Evolutionary conservation across 2,888 invertebrate species (phyloP), one percentile per base, ranked within the genome.

Genomic region (Acleris literana): DNA sequence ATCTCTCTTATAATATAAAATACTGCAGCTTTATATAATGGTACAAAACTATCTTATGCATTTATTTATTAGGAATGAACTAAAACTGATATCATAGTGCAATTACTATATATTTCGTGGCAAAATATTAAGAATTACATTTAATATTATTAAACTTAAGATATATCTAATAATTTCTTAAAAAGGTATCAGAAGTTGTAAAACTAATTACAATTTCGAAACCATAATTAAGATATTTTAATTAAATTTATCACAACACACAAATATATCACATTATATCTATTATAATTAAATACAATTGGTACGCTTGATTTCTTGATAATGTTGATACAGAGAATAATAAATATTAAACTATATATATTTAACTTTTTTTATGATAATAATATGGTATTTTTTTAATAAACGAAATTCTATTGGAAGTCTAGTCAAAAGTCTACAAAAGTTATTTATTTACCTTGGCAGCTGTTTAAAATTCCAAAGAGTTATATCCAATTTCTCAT

Each of bases 221-320:
- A 20, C 49, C 20, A 49, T 20, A 9, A 63, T n/a, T 43, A 9
- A 7, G 68, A 66, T 66, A 72, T 55, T 71, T 58, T 64, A 60
- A 65, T 69, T 72, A 75, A 71, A 74, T 76, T 72, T 82, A 83
- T 88, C 85, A 87, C 86, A 84, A 85, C 83, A 87, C 85, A 85
- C 84, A 70, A 72, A 80, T 79, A 79, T 88, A 88, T 88, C 88
- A 88, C 88, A 84, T 82, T 75, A 75, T 79, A 76, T 70, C 61
- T 71, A 72, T 69, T 75, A 76, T 70, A 56, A 57, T 69, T 72
- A 71, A 73, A 72, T 75, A 74, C 72, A 72, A 64, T 70, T 71
- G 73, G 72, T 73, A 73, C 73, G 68, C 66, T 69, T 63, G 6
- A 43, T 20, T 68, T 33, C 20, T 20, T 55, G 25, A 60, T 48